Evolutionary conservation across 2,797 vertebrate species (phyloP).

Genomic region (Paramormyrops hopkinsi): DNA sequence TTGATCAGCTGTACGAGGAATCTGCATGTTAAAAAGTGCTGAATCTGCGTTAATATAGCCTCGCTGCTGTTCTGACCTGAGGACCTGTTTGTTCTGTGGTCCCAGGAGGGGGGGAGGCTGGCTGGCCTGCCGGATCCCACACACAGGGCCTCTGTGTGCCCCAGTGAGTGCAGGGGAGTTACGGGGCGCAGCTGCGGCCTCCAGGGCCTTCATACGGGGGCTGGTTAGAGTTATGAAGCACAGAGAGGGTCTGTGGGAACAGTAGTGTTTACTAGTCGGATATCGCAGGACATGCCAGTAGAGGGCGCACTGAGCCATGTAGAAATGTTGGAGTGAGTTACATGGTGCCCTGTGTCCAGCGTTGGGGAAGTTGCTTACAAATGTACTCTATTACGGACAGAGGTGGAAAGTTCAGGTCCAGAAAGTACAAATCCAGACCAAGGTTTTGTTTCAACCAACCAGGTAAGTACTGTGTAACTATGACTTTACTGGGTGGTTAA

Average conservation of each 20-base stretch:
- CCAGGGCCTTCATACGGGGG: background rate
- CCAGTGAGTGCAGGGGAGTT: background rate
- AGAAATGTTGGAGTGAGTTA: background rate
- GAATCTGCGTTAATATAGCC: constrained; percentile 56
- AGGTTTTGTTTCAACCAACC: background rate
- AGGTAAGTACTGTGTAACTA: background rate
- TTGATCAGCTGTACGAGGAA: constrained; percentile 54
- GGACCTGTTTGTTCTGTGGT: constrained; percentile 56
- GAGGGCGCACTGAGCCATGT: background rate
- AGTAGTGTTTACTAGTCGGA: background rate
- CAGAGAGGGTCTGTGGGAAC: background rate
- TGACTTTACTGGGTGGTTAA: background rate
- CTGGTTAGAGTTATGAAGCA: background rate
- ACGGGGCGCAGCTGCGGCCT: background rate
- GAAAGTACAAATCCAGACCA: background rate
- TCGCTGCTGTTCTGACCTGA: constrained; percentile 45
- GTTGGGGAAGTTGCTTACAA: background rate
- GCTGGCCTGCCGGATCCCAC: constrained; percentile 26
- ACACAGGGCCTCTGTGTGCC: constrained; percentile 10
- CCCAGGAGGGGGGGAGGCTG: constrained; percentile 40
- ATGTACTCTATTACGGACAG: background rate
- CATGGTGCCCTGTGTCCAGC: background rate
- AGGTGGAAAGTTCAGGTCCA: background rate
- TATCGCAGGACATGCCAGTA: background rate
- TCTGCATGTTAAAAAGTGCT: constrained; percentile 61